phyloP scores from a whole-genome alignment of 2,888 invertebrate genomes.

The Sphaeridia pumilis region DNA sequence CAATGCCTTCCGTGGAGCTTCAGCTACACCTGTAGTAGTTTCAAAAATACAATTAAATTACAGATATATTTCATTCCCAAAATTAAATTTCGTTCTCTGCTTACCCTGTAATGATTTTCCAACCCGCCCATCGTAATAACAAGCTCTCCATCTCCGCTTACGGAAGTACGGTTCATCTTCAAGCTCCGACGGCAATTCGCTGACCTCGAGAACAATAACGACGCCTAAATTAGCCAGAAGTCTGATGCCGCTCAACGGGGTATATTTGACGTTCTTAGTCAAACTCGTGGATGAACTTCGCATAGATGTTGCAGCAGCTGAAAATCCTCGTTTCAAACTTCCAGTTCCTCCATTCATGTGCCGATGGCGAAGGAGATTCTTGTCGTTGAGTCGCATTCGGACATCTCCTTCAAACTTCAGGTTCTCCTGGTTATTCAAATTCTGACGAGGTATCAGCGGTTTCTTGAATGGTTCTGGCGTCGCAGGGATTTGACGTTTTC shows the following conservation, averaged over 20 bases:
- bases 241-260: not conserved
- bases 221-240: not conserved
- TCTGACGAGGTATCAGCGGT: too few species aligned
- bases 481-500: not conserved
- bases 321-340: too few species aligned
- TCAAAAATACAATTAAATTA: not conserved
- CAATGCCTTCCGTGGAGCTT: slow-evolving; percentile 6
- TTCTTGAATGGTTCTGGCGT: not conserved
- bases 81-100: not conserved
- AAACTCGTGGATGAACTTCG: too few species aligned
- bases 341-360: too few species aligned
- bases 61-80: too few species aligned
- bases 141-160: slow-evolving; percentile 3
- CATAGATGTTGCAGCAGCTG: too few species aligned
- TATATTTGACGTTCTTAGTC: not conserved
- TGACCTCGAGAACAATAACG: not conserved
- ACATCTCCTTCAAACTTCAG: too few species aligned
- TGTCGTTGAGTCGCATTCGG: too few species aligned
- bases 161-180: not conserved
- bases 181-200: not conserved
- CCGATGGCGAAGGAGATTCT: too few species aligned
- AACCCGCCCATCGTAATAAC: slow-evolving; percentile 1
- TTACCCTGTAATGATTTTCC: not conserved
- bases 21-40: not conserved
- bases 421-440: too few species aligned